A percentile compares a stretch with the other conserved stretches of the same genome.
Conservation (phyloP, 2,797 vertebrate genomes). For the Nyctalus aviator region DNA sequence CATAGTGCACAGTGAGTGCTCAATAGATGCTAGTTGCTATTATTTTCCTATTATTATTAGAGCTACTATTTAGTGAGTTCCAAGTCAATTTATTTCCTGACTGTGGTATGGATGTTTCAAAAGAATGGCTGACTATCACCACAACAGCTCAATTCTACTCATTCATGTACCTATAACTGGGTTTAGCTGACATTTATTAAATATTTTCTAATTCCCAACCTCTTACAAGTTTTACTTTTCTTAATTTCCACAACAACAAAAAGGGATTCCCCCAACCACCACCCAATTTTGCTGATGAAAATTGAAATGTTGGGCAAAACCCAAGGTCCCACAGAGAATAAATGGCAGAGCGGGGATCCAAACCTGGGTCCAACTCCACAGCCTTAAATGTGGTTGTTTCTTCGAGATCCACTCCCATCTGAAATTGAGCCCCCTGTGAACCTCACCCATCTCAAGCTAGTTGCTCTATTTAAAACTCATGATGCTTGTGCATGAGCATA, state of each 20-base stretch:
- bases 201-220: neutral
- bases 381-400: neutral
- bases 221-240: constrained; percentile 1
- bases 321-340: neutral
- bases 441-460: neutral
- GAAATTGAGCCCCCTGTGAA: neutral
- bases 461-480: neutral
- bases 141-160: neutral
- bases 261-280: neutral
- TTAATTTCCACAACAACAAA: neutral
- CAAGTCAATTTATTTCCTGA: neutral
- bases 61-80: neutral
- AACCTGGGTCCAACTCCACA: neutral
- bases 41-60: neutral
- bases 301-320: neutral
- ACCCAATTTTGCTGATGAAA: neutral
- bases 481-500: neutral
- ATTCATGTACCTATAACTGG: neutral
- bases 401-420: neutral
- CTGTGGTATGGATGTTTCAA: neutral
- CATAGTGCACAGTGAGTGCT: too few relatives aligned
- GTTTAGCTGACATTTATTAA: neutral
- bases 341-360: neutral
- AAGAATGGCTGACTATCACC: neutral
- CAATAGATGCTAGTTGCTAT: neutral